phyloP scores from a whole-genome alignment of 2,888 invertebrate species.

The Melanostoma mellinum region DNA sequence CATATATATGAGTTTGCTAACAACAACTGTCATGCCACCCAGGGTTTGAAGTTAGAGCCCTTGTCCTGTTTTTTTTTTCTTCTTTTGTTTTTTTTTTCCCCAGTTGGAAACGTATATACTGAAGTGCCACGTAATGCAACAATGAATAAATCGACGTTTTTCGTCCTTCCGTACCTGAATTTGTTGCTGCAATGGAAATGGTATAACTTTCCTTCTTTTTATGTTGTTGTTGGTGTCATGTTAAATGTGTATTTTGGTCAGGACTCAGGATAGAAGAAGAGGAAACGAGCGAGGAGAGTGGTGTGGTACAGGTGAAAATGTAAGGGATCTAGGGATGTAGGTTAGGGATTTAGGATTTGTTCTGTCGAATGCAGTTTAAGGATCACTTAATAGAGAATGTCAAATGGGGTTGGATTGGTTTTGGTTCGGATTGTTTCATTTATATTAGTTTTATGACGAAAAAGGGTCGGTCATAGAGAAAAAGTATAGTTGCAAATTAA shows the following conservation, averaged over 20 bases:
- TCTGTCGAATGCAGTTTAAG: conserved; percentile 66
- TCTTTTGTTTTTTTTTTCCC: conserved; percentile 4
- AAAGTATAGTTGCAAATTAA: too few species aligned
- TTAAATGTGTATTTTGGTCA: conserved; percentile 39
- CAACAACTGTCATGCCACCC: conserved; percentile 58
- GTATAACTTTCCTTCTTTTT: conserved; percentile 14
- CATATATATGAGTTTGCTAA: conserved; percentile 50
- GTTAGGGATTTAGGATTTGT: conserved; percentile 63
- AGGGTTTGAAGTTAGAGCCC: conserved; percentile 1
- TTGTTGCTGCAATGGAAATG: conserved; percentile 2
- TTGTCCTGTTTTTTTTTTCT: conserved; percentile 24
- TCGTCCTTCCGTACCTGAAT: conserved; percentile 33
- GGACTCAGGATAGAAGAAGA: conserved; percentile 41
- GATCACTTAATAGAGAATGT: conserved; percentile 55
- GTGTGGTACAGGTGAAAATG: conserved; percentile 22
- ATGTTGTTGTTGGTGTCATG: conserved; percentile 31
- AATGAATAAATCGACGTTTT: conserved; percentile 71
- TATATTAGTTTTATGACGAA: conserved; percentile 28
- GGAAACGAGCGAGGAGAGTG: conserved; percentile 36
- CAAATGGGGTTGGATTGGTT: conserved; percentile 54
- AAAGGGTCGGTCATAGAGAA: background rate
- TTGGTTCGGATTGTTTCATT: conserved; percentile 41
- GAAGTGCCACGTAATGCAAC: conserved; percentile 68
- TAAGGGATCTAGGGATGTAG: conserved; percentile 59
- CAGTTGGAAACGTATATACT: conserved; percentile 31